Base-by-base conservation (phyloP, 2,797 vertebrate genomes). In the Hypotaenidia philippensis region DNA sequence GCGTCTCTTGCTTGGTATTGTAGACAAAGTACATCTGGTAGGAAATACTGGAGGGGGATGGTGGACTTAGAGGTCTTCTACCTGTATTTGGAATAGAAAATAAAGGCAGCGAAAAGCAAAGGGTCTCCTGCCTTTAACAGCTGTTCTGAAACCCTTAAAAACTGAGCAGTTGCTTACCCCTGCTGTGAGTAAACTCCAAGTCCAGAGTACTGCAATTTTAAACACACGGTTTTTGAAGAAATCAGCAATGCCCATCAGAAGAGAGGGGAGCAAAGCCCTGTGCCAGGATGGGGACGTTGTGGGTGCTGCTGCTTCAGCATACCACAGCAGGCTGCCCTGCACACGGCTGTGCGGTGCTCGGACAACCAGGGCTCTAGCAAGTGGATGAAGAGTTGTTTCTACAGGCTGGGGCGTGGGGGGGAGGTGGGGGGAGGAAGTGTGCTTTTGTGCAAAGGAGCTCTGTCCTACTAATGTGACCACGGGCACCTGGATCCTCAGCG, bases 281-380 rank as follows among this genome's bases (percentile, higher is more conserved):
- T 5, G 44, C 34, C 55, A 11, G 25, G 32, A 8, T 3, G 7
- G 5, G 45, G 20, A 27, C 60, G 57, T 36, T 57, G 55, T 12
- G 5, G 4, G 16, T 3, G 49, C 1, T 11, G 81, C 55, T 31
- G 69, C 50, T 55, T n/a, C 87, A 49, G 80, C 57, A 32, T 26
- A 22, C 7, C 53, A 1, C 7, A 69, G 61, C 61, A 7, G 49
- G 40, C 56, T 40, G 82, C 3, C 66, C 5, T 0, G 45, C 65
- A 11, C 55, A 10, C 26, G 11, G 0, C 0, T 12, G 25, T 9
- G 50, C 0, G 41, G 1, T 29, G 36, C 18, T 0, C 1, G 72
- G 60, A 14, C 38, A 52, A 64, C 13, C 13, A 56, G 2, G 64
- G 21, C 79, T 77, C 55, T 31, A 11, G 74, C 36, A 19, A 20